Base-by-base conservation (phyloP, 2,797 vertebrate genomes). In the Myotis pilosus region DNA sequence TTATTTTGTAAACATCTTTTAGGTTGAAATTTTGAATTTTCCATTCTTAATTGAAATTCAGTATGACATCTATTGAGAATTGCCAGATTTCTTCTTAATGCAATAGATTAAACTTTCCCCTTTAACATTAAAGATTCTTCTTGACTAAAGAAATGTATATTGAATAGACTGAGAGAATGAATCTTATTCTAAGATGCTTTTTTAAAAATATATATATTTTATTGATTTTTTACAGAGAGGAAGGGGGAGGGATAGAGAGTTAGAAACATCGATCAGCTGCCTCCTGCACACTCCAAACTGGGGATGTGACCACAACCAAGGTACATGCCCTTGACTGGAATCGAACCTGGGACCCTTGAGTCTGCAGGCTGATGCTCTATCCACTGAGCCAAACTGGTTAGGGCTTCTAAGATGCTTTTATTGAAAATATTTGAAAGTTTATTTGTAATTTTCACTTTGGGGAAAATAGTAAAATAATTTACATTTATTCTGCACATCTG, bases 391-490 rank as follows among this genome's bases (percentile, higher is more conserved):
- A 44, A 44, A 44, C 41, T 10, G 0, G 8, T 44, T 44, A 44
- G 41, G 41, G 41, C 9, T 95, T 78, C 53, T 92, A 74, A 96
- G 44, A 89, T 85, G 57, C 0, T 53, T 6, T 82, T 15, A 30
- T 23, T 71, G 15, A 69, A 93, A 87, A 62, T 96, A 83, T 94
- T 89, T 69, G 87, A 95, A 97, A 68, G 41, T 75, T 75, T 83
- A 41, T 8, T 72, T 96, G 11, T 69, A 91, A 91, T 96, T 96
- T 95, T 91, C 44, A 82, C 53, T 74, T 64, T 69, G 62, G 83
- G 76, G 2, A 80, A 66, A 97, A 94, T 64, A 93, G 66, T 92
- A 95, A 97, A 98, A 97, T 97, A 96, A 96, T 96, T 96, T 94
- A 90, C 16, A 80, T 85, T 15, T 95, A 91, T 95, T 95, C 85